These are phyloP conservation scores for Aurelia aurita DNA, from an alignment of 30 jellyfish, hydroid and myxozoan species.

Conservation along the genomic window DNA sequence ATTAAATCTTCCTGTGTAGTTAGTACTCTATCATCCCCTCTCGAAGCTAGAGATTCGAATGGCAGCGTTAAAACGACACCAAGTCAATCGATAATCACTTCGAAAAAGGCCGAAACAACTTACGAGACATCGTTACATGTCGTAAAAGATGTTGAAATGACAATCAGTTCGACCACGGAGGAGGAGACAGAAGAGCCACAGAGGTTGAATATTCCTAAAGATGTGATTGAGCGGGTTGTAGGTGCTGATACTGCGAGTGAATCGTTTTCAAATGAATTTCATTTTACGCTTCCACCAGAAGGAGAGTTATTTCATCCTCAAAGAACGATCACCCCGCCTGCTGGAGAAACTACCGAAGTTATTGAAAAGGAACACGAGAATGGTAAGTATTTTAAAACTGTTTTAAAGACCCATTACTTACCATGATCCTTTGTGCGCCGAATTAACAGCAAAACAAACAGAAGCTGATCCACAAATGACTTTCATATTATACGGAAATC, in stretches of 20 bases:
- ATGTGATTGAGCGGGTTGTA: constrained; percentile 2
- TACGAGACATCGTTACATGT: too few relatives aligned
- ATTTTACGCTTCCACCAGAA: constrained; percentile 43
- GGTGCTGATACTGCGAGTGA: constrained; percentile 18
- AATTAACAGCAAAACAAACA: too few relatives aligned
- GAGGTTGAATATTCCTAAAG: constrained; percentile 16
- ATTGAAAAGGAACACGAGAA: too few relatives aligned
- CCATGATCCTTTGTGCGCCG: too few relatives aligned
- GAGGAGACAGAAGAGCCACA: not conserved
- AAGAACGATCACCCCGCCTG: constrained; percentile 50
- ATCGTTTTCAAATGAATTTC: not conserved
- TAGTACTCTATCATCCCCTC: too few relatives aligned
- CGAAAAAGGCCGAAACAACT: not conserved
- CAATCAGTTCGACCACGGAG: not conserved
- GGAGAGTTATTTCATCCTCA: constrained; percentile 34
- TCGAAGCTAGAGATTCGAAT: not conserved
- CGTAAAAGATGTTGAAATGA: not conserved
- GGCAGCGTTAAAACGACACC: constrained; percentile 16
- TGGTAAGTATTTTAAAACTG: too few relatives aligned
- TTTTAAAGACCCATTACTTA: too few relatives aligned
- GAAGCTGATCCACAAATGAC: too few relatives aligned
- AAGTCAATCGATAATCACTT: constrained; percentile 25
- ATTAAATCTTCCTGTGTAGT: not conserved
- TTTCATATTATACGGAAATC: too few relatives aligned
- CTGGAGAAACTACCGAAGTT: too few relatives aligned